Evolutionary conservation across 2,888 invertebrate species (phyloP).

Genomic region (Boloria euphrosyne): DNA sequence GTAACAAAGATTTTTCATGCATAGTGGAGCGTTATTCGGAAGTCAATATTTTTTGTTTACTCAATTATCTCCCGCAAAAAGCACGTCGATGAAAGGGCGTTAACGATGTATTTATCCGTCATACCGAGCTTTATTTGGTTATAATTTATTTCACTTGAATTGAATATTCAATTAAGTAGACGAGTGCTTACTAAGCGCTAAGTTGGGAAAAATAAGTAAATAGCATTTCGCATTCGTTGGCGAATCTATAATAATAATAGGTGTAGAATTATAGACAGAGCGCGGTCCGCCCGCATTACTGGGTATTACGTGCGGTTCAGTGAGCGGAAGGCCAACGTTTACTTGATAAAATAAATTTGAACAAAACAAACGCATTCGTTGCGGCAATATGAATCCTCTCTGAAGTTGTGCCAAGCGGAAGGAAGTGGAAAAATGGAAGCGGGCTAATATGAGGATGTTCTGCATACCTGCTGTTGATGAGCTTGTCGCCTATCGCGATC

Average conservation of each 20-base stretch:
- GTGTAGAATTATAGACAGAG: conserved; percentile 36
- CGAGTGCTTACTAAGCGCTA: conserved; percentile 55
- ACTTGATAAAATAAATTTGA: conserved; percentile 82
- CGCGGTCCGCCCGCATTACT: conserved; percentile 64
- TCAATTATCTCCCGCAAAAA: conserved; percentile 38
- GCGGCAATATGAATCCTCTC: conserved; percentile 79
- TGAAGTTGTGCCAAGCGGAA: conserved; percentile 77
- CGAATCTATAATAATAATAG: conserved; percentile 53
- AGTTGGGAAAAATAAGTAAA: conserved; percentile 65
- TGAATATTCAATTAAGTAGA: conserved; percentile 44
- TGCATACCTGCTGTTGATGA: conserved; percentile 63
- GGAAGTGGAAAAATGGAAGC: conserved; percentile 77
- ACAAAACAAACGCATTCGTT: conserved; percentile 79
- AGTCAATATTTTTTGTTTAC: conserved; percentile 34
- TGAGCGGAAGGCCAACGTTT: conserved; percentile 75
- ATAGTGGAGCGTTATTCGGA: conserved; percentile 26
- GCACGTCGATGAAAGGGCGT: conserved; percentile 32
- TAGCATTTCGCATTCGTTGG: conserved; percentile 71
- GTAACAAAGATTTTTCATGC: conserved; percentile 22
- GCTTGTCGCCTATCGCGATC: conserved; percentile 47
- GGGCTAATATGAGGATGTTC: conserved; percentile 76
- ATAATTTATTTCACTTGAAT: conserved; percentile 37
- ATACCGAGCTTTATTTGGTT: conserved; percentile 23
- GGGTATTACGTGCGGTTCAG: conserved; percentile 68
- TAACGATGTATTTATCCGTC: conserved; percentile 35